Conservation (phyloP, 1,140 invertebrate species). For the Globodera ellingtonae region DNA sequence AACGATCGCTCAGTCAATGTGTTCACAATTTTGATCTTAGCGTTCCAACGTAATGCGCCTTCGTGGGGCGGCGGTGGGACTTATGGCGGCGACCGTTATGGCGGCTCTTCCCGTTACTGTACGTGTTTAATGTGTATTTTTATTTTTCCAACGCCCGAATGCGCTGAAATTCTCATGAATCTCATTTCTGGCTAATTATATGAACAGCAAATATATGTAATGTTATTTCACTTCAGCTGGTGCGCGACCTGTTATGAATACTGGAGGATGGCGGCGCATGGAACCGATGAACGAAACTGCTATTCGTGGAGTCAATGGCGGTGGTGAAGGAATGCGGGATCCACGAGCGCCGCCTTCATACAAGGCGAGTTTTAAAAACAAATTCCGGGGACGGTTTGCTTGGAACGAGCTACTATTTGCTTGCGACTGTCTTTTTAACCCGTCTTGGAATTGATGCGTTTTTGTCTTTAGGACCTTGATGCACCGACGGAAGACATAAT, state of each 20-base stretch:
- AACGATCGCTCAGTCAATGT: too few relatives aligned
- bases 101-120: not conserved
- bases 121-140: not conserved
- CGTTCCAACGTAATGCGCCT: not conserved
- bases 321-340: conserved; percentile 62
- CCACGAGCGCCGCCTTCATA: conserved; percentile 77
- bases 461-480: conserved; percentile 73
- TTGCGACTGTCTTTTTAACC: too few relatives aligned
- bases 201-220: not conserved
- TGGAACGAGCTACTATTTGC: not conserved
- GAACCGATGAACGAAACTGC: conserved; percentile 14
- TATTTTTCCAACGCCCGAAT: not conserved
- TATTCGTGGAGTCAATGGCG: conserved; percentile 28
- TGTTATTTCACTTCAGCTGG: conserved; percentile 7
- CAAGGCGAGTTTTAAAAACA: conserved; percentile 66
- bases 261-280: conserved; percentile 4
- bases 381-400: not conserved
- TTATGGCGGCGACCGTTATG: conserved; percentile 20
- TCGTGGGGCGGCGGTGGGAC: not conserved
- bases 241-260: conserved; percentile 6
- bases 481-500: conserved; percentile 72
- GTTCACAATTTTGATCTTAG: not conserved
- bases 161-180: too few relatives aligned
- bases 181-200: not conserved
- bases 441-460: too few relatives aligned